These are phyloP conservation scores for Nephrotoma guestfalica DNA, from an alignment of 2,888 invertebrate genomes.

Conservation along the genomic window DNA sequence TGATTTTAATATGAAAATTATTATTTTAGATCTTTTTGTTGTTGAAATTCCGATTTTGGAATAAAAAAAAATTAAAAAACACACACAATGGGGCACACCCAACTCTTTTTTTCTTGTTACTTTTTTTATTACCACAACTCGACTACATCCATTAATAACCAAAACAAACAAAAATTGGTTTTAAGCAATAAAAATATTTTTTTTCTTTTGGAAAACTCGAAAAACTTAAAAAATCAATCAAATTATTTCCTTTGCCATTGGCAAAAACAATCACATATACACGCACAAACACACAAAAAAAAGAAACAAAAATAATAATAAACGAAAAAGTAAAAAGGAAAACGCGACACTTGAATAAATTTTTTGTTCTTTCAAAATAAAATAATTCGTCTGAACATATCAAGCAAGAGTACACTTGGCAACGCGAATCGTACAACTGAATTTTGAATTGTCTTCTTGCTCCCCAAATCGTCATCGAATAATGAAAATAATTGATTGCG, in stretches of 20 bases:
- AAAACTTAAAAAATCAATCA: not conserved
- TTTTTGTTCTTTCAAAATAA: not conserved
- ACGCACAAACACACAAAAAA: not conserved
- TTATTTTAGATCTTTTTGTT: not conserved
- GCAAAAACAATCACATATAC: no score
- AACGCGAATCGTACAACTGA: constrained; percentile 7
- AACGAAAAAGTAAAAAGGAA: not conserved
- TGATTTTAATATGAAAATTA: not conserved
- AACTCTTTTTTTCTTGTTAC: not conserved
- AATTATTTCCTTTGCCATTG: not conserved
- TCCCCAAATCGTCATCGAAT: no score
- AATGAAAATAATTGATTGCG: not conserved
- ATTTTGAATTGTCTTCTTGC: not conserved
- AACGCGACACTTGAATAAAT: not conserved
- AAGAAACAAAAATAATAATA: not conserved
- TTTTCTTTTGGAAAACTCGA: not conserved
- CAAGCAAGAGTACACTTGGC: constrained; percentile 3
- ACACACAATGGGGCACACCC: constrained; percentile 1
- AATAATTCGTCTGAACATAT: not conserved
- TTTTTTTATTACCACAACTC: not conserved
- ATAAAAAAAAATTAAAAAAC: not conserved
- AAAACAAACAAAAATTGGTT: not conserved
- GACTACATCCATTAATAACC: not conserved
- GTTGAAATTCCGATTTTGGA: not conserved
- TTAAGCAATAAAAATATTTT: not conserved